phyloP scores from a whole-genome alignment of 2,888 invertebrate species.

The Bursaphelenchus okinawaensis region DNA sequence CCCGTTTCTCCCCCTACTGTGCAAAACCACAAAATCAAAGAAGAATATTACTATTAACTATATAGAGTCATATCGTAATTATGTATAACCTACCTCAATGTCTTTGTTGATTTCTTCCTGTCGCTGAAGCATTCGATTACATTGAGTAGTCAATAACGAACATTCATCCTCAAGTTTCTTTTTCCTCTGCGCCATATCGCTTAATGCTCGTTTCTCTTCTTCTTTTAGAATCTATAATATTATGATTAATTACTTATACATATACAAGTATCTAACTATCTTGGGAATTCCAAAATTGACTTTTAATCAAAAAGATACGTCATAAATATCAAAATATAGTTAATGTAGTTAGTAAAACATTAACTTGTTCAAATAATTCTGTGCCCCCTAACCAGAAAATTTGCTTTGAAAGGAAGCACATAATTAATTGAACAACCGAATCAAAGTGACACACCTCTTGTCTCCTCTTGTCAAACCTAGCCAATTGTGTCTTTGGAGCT shows the following conservation, averaged over 20 bases:
- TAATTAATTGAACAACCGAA: too few relatives aligned
- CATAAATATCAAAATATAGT: too few relatives aligned
- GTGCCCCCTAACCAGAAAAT: too few relatives aligned
- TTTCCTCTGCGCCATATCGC: conserved; percentile 3
- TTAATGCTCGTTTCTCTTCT: conserved; percentile 2
- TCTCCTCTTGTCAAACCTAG: background rate
- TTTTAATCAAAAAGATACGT: too few relatives aligned
- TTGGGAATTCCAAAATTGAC: too few relatives aligned
- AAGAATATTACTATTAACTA: too few relatives aligned
- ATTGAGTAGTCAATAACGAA: conserved; percentile 5
- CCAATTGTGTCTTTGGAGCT: conserved; percentile 5
- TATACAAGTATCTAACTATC: too few relatives aligned
- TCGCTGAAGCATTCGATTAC: background rate
- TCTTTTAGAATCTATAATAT: conserved; percentile 4
- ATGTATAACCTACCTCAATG: background rate
- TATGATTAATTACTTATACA: background rate
- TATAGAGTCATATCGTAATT: too few relatives aligned
- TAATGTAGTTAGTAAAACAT: background rate
- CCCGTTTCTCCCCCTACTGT: too few relatives aligned
- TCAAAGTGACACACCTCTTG: background rate
- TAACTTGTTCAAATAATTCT: too few relatives aligned
- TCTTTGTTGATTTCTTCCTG: conserved; percentile 4
- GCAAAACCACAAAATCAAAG: too few relatives aligned
- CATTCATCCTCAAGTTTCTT: conserved; percentile 6
- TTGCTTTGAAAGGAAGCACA: too few relatives aligned